These are phyloP conservation scores for Caenorhabditis sp. DNA, from an alignment of 2,888 invertebrate species.

Conservation along the genomic window DNA sequence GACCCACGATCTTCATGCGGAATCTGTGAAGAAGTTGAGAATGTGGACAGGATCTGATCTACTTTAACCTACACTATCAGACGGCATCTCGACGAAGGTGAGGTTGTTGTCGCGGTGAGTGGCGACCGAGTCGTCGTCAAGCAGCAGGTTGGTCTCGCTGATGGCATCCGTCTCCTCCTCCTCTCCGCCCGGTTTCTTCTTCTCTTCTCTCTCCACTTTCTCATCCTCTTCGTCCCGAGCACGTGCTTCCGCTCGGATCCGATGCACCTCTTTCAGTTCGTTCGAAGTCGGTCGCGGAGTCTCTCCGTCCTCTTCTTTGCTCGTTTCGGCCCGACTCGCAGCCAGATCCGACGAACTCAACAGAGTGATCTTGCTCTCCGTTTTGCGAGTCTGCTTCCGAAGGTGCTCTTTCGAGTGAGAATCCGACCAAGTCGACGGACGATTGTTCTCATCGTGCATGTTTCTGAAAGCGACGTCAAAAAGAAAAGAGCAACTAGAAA, in stretches of 20 bases:
- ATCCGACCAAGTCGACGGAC: constrained; percentile 41
- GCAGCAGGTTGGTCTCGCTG: constrained; percentile 6
- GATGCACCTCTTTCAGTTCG: constrained; percentile 36
- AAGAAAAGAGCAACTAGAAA: neutral
- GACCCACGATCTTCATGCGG: constrained; percentile 41
- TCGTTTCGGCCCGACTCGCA: constrained; percentile 25
- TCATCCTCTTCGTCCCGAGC: constrained; percentile 34
- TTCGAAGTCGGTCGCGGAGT: constrained; percentile 37
- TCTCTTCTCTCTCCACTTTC: constrained; percentile 11
- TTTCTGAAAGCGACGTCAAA: constrained; percentile 19
- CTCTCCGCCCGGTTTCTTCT: constrained; percentile 10
- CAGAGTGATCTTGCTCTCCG: constrained; percentile 43
- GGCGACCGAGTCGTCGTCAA: constrained; percentile 20
- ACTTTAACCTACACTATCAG: constrained; percentile 49
- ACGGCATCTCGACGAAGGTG: constrained; percentile 38
- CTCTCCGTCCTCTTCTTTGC: constrained; percentile 20
- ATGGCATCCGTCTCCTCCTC: constrained; percentile 18
- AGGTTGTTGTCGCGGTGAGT: constrained; percentile 30
- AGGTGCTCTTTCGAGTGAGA: constrained; percentile 21
- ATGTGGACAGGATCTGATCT: neutral
- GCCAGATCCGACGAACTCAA: constrained; percentile 40
- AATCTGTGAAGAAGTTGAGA: constrained; percentile 12
- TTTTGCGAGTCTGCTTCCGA: constrained; percentile 11
- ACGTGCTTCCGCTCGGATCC: constrained; percentile 37
- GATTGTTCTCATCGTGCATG: constrained; percentile 50